Evolutionary conservation across 2,888 invertebrate species (phyloP), one percentile per base, ranked within the genome.

Genomic region (Agriopis leucophaearia): DNA sequence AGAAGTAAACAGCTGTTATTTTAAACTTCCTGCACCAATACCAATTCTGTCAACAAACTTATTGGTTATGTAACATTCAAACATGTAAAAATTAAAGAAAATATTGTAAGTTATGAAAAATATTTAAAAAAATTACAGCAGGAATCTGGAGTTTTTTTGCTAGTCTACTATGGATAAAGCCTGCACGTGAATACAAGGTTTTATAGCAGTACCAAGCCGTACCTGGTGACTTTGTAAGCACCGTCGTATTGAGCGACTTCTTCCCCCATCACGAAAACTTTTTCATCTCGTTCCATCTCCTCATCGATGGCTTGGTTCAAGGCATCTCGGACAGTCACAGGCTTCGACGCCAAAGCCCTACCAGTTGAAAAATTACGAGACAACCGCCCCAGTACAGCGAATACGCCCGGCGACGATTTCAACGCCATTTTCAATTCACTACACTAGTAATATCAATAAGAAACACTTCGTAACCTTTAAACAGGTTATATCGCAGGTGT

Each of bases 221-320:
- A 94, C 90, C 95, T 94, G 69, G 96, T 97, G 38, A 99, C 97
- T 96, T 99, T 97, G 87, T 99, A 99, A 57, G 99, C 99, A 72
- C 99, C 99, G 86, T 99, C 99, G 84, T 99, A 99, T 90, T 97
- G 96, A n/a, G 99, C 99, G 0, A 99, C 99, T 94, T 99, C 99
- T 89, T 99, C 99, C 48, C 99, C 99, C 72, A 99, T 81, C 50
- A 99, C 85, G 87, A 99, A 99, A 0, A 99, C 98, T 69, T 95
- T 95, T 42, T 99, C 98, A 87, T 99, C 99, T 70, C 97, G 95
- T 80, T 97, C 96, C 96, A 99, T 97, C 94, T 99, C 99, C 86
- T 99, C 99, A 87, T 99, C 99, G 85, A 99, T 94, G 0, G 99
- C 99, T 68, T 96, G 95, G 92, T 99, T 99, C 63, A 99, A 94